Evolutionary conservation across 2,888 invertebrate genomes (phyloP), one percentile per base, ranked within the genome.

Genomic region (Meteorus colon): DNA sequence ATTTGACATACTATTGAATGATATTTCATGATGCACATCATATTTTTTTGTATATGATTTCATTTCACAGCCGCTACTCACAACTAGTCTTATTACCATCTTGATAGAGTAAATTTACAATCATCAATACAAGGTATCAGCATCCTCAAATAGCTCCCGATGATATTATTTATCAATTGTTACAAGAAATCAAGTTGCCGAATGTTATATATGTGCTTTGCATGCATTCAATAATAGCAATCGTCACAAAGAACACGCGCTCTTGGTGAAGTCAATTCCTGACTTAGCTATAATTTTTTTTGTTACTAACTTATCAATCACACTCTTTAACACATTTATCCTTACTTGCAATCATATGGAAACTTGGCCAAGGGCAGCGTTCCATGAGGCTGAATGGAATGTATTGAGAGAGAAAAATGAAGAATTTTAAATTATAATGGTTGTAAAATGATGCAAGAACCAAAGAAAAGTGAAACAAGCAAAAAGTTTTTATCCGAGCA

Each of bases 341-440:
- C 5, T 3, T 16, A 48, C 16, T 5, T 16, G 48, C n/a, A 16
- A n/a, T 48, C 16, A 48, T n/a, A 48, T 19, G 6, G 0, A 6
- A 12, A 19, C 24, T 55, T 8, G 6, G 19, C 68, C 68, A 60
- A 72, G 75, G 75, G 69, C 65, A 62, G 75, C 73, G 73, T 51
- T 37, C 75, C 55, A 73, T 55, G 77, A 79, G 78, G 77, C 79
- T 79, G 79, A 79, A 77, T 78, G 74, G 68, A 69, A 68, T 45
- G n/a, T 77, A 67, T 75, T 72, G 37, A 51, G 71, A 65, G 72
- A 73, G 67, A 68, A 74, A 74, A 51, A 75, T 70, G 59, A 65
- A 37, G 70, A 34, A 68, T 66, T 55, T 48, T 31, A 65, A 41
- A 59, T 16, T 34, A 66, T 60, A 68, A 76, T 48, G 24, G 55